These are phyloP conservation scores for Vesta saturnalis DNA, from an alignment of 2,888 invertebrate genomes.

Conservation along the genomic window DNA sequence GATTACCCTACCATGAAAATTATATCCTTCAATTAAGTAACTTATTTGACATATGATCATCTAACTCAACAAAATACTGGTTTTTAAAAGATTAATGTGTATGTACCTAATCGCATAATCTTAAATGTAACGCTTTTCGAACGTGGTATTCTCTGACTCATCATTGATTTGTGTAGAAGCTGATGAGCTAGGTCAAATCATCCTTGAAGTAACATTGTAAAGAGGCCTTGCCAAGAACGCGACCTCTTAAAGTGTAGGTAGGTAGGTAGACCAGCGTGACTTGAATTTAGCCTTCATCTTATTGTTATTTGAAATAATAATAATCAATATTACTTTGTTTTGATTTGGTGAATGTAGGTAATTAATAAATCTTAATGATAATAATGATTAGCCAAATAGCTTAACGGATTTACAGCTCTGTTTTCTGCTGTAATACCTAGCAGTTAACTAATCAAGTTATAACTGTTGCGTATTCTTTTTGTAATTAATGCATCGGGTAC, in stretches of 20 bases:
- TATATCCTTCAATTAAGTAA: background rate
- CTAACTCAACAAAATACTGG: too few species aligned
- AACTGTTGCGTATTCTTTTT: background rate
- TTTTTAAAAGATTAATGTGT: background rate
- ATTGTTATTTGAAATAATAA: background rate
- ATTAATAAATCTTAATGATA: too few species aligned
- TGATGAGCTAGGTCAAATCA: constrained; percentile 13
- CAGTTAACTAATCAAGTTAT: too few species aligned
- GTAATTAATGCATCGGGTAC: constrained; percentile 1
- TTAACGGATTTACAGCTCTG: too few species aligned
- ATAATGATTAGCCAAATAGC: too few species aligned
- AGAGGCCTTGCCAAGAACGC: constrained; percentile 25
- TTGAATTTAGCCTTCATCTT: constrained; percentile 6
- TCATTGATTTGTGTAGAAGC: background rate
- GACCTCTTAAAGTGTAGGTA: constrained; percentile 15
- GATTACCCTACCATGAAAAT: background rate
- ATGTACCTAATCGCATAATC: background rate
- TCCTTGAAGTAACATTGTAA: constrained; percentile 27
- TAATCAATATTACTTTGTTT: too few species aligned
- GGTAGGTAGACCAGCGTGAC: constrained; percentile 7
- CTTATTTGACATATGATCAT: background rate
- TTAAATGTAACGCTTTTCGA: too few species aligned
- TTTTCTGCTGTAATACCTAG: too few species aligned
- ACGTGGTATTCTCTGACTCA: background rate
- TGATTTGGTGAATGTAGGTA: background rate